Conservation (phyloP, 2,113 vertebrate genomes). For the Zosterops borbonicus region DNA sequence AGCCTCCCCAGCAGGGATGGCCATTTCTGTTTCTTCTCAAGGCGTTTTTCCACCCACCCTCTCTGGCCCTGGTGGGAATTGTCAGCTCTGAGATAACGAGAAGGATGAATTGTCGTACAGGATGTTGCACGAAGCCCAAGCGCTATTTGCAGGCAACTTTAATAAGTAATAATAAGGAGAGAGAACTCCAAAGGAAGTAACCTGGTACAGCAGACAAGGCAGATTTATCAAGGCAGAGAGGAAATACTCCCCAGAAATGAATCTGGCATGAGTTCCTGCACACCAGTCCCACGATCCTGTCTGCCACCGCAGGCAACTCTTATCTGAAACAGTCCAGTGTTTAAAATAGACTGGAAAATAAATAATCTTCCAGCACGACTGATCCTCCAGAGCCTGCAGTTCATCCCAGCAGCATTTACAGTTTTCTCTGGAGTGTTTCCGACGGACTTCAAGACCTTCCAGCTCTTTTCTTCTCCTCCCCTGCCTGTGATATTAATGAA, state of each 20-base stretch:
- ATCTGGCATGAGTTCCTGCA: conserved; percentile 73
- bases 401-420: conserved; percentile 73
- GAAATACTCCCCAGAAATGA: conserved; percentile 78
- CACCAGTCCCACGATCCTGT: conserved; percentile 77
- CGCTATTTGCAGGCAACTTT: conserved; percentile 72
- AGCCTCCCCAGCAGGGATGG: not conserved
- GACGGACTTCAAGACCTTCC: conserved; percentile 70
- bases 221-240: conserved; percentile 73
- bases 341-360: conserved; percentile 78
- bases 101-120: conserved; percentile 72
- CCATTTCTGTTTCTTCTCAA: conserved; percentile 74
- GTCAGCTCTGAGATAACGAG: conserved; percentile 70
- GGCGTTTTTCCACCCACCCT: conserved; percentile 66
- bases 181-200: conserved; percentile 72
- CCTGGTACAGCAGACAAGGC: conserved; percentile 72
- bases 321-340: conserved; percentile 77
- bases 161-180: conserved; percentile 72
- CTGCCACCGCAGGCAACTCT: conserved; percentile 75
- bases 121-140: conserved; percentile 69
- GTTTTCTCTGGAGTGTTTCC: conserved; percentile 75
- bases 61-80: conserved; percentile 70
- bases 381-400: conserved; percentile 73
- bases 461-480: conserved; percentile 57
- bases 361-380: conserved; percentile 69
- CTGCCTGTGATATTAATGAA: conserved; percentile 68